Conservation (phyloP, 35 echinoderm and acorn worm genomes). For the Ophioderma brevispina region DNA sequence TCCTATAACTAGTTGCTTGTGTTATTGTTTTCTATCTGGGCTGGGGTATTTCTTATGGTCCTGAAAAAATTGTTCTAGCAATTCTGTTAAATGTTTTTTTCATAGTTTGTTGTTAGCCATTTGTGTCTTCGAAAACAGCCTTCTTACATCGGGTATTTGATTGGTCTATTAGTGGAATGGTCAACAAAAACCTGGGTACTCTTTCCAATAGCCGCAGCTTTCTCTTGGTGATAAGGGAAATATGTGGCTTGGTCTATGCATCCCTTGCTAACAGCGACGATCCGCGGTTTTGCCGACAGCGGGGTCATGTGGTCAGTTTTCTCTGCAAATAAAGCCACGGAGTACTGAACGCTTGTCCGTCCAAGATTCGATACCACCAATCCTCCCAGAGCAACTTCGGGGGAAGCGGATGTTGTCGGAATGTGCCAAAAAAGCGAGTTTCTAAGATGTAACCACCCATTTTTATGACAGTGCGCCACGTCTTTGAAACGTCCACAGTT, state of each 20-base stretch:
- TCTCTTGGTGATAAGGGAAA: constrained; percentile 19
- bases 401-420: constrained; percentile 52
- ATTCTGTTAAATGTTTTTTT: too few species aligned
- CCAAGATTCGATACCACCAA: constrained; percentile 70
- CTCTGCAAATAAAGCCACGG: constrained; percentile 73
- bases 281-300: neutral
- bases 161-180: constrained; percentile 29
- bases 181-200: constrained; percentile 92
- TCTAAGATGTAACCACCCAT: constrained; percentile 79
- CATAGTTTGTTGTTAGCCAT: too few species aligned
- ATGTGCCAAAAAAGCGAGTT: constrained; percentile 77
- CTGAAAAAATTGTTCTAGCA: too few species aligned
- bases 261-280: too few species aligned
- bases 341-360: constrained; percentile 77
- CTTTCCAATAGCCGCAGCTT: constrained; percentile 82
- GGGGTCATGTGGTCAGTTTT: neutral
- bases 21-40: too few species aligned
- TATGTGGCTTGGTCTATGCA: neutral
- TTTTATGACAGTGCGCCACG: too few species aligned
- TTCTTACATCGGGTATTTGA: constrained; percentile 35
- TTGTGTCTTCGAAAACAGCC: constrained; percentile 36
- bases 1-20: too few species aligned
- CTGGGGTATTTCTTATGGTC: too few species aligned
- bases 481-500: constrained; percentile 48
- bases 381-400: constrained; percentile 75